A percentile compares a stretch with the other conserved stretches of the same genome.
Evolutionary conservation across 2,888 invertebrate species (phyloP).

Genomic region (Blastobasis adustella): DNA sequence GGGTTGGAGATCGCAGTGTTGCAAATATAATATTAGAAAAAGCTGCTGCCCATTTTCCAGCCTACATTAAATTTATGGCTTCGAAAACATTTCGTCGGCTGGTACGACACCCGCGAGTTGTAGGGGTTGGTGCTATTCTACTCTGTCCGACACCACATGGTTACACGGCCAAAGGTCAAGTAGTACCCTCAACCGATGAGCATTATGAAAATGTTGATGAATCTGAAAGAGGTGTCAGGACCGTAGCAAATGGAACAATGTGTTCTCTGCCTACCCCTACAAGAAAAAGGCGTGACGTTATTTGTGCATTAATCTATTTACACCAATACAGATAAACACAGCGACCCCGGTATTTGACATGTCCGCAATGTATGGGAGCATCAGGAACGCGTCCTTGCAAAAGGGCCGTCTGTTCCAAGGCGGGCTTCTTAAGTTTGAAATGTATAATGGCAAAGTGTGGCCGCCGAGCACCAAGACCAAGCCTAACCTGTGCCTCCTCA

Average conservation of each 20-base stretch:
- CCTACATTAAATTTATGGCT: no score
- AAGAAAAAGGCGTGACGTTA: neutral
- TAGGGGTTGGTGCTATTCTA: no score
- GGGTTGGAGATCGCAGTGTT: no score
- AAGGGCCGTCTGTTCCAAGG: conserved; percentile 18
- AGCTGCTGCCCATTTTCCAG: no score
- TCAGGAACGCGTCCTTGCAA: conserved; percentile 5
- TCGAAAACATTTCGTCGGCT: no score
- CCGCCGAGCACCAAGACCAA: conserved; percentile 15
- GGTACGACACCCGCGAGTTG: no score
- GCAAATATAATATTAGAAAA: no score
- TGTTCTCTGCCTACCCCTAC: neutral
- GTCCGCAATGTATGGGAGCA: conserved; percentile 23
- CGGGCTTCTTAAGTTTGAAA: conserved; percentile 24
- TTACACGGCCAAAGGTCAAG: no score
- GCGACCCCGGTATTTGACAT: conserved; percentile 28
- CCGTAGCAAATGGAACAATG: neutral
- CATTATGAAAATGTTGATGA: no score
- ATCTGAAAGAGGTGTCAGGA: neutral
- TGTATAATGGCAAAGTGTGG: conserved; percentile 24
- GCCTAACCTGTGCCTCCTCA: conserved; percentile 6
- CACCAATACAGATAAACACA: conserved; percentile 22
- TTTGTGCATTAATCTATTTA: neutral
- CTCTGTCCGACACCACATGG: no score
- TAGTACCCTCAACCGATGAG: no score